Evolutionary conservation across 2,888 invertebrate species (phyloP), one percentile per base, ranked within the genome.

Genomic region (Catocala fraxini): DNA sequence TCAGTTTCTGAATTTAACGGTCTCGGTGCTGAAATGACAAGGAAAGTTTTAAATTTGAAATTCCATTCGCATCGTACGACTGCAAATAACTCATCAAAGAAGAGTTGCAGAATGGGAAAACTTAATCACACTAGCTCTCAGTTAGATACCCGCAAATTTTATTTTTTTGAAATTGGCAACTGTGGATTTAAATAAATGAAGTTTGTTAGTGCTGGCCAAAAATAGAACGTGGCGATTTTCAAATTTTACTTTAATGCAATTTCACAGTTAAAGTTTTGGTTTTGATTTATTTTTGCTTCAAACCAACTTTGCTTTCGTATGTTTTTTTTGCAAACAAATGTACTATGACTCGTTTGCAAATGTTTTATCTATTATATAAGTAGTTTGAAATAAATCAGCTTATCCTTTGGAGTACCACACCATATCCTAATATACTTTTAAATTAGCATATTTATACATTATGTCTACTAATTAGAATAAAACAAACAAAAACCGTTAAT

Each of bases 31-130:
- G 56, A 59, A 66, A 67, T 75, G 77, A 70, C 72, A 69, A 71
- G 68, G 62, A 64, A 71, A 78, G 68, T 83, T 77, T 78, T 73
- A 80, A 79, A 82, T 76, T 72, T 68, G 62, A 69, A 76, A 76
- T 77, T 75, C 68, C 73, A 73, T 76, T 77, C 65, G 63, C 74
- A 66, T 75, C 59, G 70, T 57, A 60, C 63, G 43, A 54, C 70
- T 73, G 77, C 71, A 81, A 80, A 83, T 79, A 80, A 77, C 77
- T 80, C 74, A 71, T 80, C 75, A 82, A 81, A 78, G 73, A 70
- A 71, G 57, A 75, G 72, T 73, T 72, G 64, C 66, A 60, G 62
- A 60, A 68, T 69, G 72, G 62, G 68, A 75, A 82, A 79, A 70
- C 71, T 69, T 71, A 75, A 73, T 71, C 66, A 73, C 67, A 75